phyloP scores from a whole-genome alignment of 1,140 invertebrate species.

The Pseudomyrmex pallidus region DNA sequence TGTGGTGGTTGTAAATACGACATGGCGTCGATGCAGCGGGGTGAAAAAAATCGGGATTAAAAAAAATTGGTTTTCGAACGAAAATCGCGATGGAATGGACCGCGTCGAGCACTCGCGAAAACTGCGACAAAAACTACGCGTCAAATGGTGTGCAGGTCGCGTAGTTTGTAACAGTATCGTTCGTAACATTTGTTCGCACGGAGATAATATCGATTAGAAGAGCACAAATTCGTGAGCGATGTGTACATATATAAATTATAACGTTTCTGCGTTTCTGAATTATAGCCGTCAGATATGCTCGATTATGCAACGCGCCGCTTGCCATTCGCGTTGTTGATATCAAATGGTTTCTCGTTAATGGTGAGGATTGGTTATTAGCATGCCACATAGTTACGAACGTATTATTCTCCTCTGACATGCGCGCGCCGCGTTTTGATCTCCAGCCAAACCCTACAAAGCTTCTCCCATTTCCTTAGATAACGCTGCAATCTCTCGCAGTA shows the following conservation, averaged over 20 bases:
- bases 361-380: slow-evolving; percentile 9
- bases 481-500: slow-evolving; percentile 22
- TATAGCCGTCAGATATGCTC: not conserved
- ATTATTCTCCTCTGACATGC: slow-evolving; percentile 10
- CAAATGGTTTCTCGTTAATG: slow-evolving; percentile 1
- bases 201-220: too few species aligned
- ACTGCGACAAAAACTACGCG: not conserved
- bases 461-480: slow-evolving; percentile 27
- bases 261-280: slow-evolving; percentile 15
- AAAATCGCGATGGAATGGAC: not conserved
- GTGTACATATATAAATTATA: not conserved
- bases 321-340: slow-evolving; percentile 41
- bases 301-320: not conserved
- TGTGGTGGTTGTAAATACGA: not conserved
- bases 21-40: not conserved
- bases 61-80: slow-evolving; percentile 8
- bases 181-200: too few species aligned
- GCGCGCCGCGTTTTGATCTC: not conserved
- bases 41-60: not conserved
- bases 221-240: too few species aligned
- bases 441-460: not conserved
- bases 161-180: not conserved
- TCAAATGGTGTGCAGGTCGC: not conserved
- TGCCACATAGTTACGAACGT: not conserved
- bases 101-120: not conserved